phyloP scores from a whole-genome alignment of 2,113 vertebrate species.

The Arvicanthis niloticus region DNA sequence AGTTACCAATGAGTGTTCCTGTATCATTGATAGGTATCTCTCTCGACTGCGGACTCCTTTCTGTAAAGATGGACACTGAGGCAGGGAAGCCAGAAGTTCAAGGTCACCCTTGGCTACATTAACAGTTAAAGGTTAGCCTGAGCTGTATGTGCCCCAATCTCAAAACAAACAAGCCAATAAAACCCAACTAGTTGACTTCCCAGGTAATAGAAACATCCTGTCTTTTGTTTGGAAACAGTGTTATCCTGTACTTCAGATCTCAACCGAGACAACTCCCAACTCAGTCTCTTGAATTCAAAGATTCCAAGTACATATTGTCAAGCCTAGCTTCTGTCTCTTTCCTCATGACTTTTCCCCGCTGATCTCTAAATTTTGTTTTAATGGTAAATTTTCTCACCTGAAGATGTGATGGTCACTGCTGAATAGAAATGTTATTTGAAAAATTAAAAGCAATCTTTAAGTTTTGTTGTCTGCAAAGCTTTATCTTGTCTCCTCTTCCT shows the following conservation, averaged over 20 bases:
- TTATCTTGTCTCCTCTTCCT: constrained; percentile 58
- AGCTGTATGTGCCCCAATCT: not conserved
- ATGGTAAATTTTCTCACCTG: constrained; percentile 20
- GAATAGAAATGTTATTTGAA: constrained; percentile 26
- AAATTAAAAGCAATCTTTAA: not conserved
- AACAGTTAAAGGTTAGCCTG: not conserved
- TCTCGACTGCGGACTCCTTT: no score
- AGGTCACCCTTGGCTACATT: not conserved
- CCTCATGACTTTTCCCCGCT: no score
- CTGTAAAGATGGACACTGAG: no score
- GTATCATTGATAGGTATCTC: rapidly evolving
- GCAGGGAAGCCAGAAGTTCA: not conserved
- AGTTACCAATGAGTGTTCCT: not conserved
- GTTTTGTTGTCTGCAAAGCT: constrained; percentile 25
- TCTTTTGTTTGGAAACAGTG: not conserved
- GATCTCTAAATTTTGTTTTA: not conserved
- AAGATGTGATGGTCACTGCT: not conserved
- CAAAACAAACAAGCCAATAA: not conserved
- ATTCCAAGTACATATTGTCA: not conserved
- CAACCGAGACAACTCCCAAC: not conserved
- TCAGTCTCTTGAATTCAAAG: not conserved
- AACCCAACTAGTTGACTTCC: not conserved
- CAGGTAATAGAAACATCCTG: not conserved
- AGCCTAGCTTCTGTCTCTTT: not conserved
- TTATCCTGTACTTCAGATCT: not conserved